Base-by-base conservation (phyloP, 2,888 invertebrate genomes). In the Bombyx huttoni region DNA sequence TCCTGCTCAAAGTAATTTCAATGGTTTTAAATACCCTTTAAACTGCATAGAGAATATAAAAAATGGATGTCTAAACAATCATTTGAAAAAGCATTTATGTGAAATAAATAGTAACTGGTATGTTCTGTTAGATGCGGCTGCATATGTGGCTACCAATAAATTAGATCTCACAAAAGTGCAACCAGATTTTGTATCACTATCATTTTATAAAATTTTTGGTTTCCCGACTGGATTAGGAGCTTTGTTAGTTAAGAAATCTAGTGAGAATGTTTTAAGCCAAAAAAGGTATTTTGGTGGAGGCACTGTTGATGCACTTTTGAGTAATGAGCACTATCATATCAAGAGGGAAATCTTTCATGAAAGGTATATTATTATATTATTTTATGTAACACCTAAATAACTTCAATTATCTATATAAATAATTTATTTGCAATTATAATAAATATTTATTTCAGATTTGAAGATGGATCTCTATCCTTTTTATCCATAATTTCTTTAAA, bases 161-260 rank as follows among this genome's bases (percentile, higher is more conserved):
- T 82, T 99, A 51, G 93, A 98, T 87, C 88, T 99, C 53, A 88
- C 90, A 0, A 63, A 69, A 50, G 85, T 87, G 54, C 91, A 92
- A 58, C 96, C 98, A 5, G 98, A 99, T 81, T 99, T 98, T 89
- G 92, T 98, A 0, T 91, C 93, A 53, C 54, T 99, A 13, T 98
- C 98, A 0, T 99, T 99, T 87, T 99, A 99, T 83, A 99, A 98
- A 89, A 94, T 99, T 68, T 98, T 99, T 88, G 91, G 91, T 14
- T 98, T 94, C 77, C 99, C 99, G 1, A 98, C 98, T 51, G 99
- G 99, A 3, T 84, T 98, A 13, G 99, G 98, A 35, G 98, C 96
- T 10, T 76, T 98, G 14, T 72, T 98, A 52, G 93, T 98, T 0
- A 92, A 89, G 67, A 94, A 94, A 69, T 73, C 79, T 14, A 92